Base-by-base conservation (phyloP, 2,888 invertebrate genomes). In the Heliconius hortense region DNA sequence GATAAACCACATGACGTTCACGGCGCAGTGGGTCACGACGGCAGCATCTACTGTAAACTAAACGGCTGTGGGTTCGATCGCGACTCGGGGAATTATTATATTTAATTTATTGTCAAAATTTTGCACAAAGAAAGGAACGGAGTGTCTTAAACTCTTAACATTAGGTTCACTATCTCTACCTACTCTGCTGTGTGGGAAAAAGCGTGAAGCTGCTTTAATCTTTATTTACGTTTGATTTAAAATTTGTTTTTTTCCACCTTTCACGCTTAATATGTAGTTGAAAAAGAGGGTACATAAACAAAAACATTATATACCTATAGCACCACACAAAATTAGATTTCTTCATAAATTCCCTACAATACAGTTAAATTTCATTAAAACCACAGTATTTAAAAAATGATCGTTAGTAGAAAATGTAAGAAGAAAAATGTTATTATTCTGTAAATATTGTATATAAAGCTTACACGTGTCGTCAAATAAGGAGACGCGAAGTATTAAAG, bases 381-480 rank as follows among this genome's bases (percentile, higher is more conserved):
- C 35, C 64, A 24, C 24, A 24, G 3, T 3, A 13, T 35, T n/a
- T 24, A 64, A 24, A 64, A 39, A 64, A 39, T 24, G 1, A 35
- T 64, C n/a, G 66, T 15, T 24, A 66, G 24, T 39, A 39, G 13
- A 69, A 35, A 35, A 53, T 31, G 21, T 56, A 53, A 68, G 68
- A 26, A 68, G 21, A 68, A 26, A 68, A 68, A 53, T n/a, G 68
- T 28, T 26, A 53, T n/a, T 31, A 28, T 56, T 31, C 31, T n/a
- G 53, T 69, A 48, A 53, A 69, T 69, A 69, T 69, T 69, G 53
- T 69, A 69, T 69, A 69, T 53, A 53, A 53, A 48, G 68, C 68
- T 69, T 69, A 53, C 68, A 69, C 68, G 68, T 69, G 68, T 69
- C 68, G 68, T 31, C 56, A 56, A 56, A 53, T 53, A 66, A 39